phyloP scores from a whole-genome alignment of 2,113 vertebrate species.

The Accipiter virgatus region DNA sequence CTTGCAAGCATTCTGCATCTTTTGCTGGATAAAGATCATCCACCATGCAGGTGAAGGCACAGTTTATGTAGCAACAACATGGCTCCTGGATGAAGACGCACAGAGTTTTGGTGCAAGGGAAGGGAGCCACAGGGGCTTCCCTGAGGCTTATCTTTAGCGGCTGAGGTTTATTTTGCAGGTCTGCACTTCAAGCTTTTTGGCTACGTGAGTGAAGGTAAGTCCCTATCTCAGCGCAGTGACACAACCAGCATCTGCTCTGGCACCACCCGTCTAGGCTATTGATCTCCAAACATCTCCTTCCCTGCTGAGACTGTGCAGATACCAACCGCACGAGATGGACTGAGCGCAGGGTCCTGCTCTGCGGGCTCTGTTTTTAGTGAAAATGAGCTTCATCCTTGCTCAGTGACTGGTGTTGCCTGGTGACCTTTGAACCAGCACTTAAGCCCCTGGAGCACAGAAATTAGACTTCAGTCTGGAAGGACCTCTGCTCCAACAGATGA shows the following conservation, averaged over 20 bases:
- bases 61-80: neutral
- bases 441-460: constrained; percentile 49
- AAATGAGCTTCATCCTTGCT: constrained; percentile 44
- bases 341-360: neutral
- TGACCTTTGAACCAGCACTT: constrained; percentile 45
- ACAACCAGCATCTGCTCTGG: neutral
- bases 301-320: neutral
- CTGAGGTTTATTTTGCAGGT: neutral
- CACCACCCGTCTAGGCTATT: neutral
- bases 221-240: neutral
- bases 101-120: neutral
- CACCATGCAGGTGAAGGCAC: neutral
- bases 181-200: neutral
- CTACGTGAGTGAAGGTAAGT: neutral
- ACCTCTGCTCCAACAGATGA: constrained; percentile 23
- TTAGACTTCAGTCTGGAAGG: constrained; percentile 29
- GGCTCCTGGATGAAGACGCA: neutral
- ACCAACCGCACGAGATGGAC: neutral
- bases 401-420: neutral
- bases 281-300: neutral
- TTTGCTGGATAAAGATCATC: neutral
- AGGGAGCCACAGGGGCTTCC: fast-evolving
- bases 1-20: neutral
- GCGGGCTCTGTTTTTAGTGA: neutral
- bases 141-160: neutral